phyloP scores from a whole-genome alignment of 2,113 vertebrate species.

The Sporophila hypoxantha region DNA sequence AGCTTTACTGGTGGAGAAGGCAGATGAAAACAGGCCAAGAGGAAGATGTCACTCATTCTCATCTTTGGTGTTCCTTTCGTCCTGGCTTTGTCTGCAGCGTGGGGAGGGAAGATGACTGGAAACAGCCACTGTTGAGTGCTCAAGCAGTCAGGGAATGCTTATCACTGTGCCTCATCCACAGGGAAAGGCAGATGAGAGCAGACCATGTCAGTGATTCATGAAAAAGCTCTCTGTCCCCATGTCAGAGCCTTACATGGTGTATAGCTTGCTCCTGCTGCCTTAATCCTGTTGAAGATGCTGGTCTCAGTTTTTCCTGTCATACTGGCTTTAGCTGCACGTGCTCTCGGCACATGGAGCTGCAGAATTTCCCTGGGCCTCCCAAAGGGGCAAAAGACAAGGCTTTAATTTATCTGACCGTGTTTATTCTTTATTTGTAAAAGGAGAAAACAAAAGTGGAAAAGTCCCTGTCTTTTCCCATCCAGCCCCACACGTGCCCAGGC shows the following conservation, averaged over 20 bases:
- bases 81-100: neutral
- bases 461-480: neutral
- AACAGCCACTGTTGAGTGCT: neutral
- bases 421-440: neutral
- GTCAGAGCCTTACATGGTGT: conserved; percentile 31
- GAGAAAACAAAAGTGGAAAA: neutral
- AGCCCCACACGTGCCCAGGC: neutral
- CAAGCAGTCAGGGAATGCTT: neutral
- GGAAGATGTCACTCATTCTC: neutral
- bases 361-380: neutral
- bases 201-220: neutral
- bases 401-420: neutral
- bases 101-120: neutral
- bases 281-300: conserved; percentile 35
- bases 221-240: neutral
- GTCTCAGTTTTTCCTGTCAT: conserved; percentile 42
- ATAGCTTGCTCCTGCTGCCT: neutral
- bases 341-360: accelerated
- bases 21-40: neutral
- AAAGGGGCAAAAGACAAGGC: neutral
- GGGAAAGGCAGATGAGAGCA: neutral
- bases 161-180: conserved; percentile 12
- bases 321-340: neutral
- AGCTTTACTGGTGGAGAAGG: neutral
- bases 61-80: neutral